Evolutionary conservation across 2,113 vertebrate genomes (phyloP), one percentile per base, ranked within the genome.

Genomic region (Otis tarda): DNA sequence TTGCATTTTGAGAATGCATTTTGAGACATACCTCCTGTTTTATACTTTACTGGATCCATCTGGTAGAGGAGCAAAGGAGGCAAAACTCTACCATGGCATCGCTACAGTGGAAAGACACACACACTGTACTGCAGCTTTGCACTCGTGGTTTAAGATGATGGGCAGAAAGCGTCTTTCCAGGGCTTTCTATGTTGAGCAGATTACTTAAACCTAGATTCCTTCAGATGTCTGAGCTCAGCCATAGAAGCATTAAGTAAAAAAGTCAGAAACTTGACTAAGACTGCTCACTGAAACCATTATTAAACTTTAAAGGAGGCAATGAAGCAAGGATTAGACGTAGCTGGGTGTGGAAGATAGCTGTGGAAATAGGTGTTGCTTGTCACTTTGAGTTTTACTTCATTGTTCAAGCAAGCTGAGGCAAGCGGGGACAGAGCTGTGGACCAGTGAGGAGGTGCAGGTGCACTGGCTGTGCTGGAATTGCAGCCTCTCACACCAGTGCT

Each of bases 301-400:
- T 90, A 93, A 88, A 90, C 79, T 75, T 89, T 90, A 79, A 93
- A 79, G 61, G 61, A 89, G 41, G 80, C 80, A 95, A 3, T 59
- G 91, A 96, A 97, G 83, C 90, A 89, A 95, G 50, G 69, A 80
- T 82, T 79, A 89, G 65, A 55, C 82, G 57, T 91, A 91, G 61
- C 57, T 96, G 90, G 83, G 83, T 87, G 87, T 92, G 87, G 92
- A 82, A 93, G 89, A 92, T 90, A 84, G 52, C 92, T 79, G 76
- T 94, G 69, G 76, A 83, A 93, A 93, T 89, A 91, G 95, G 95
- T 94, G 94, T 68, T 93, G 61, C 77, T 86, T 94, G 96, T 97
- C 95, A 84, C 83, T 82, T 79, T 37, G 74, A 71, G 80, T 96
- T 95, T 84, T 41, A 50, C 65, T 91, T 94, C 0, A 1, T 45